These are phyloP conservation scores for Nycticebus coucang DNA, from an alignment of 2,113 vertebrate genomes.

Conservation along the genomic window DNA sequence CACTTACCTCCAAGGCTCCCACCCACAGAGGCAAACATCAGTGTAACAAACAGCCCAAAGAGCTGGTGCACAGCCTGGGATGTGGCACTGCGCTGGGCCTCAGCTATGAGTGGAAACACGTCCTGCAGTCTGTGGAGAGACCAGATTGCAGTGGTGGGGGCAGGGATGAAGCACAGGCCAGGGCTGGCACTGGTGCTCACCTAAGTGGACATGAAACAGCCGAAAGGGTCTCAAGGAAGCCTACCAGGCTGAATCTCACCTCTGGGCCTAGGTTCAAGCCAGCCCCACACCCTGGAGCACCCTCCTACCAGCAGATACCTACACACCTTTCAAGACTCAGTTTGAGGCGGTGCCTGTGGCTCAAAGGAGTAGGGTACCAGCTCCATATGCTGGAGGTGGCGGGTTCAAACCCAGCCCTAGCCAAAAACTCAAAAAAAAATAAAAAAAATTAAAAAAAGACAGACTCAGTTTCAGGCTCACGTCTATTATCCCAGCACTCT, in stretches of 20 bases:
- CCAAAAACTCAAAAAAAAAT: too few relatives aligned
- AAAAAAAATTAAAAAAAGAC: too few relatives aligned
- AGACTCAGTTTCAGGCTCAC: neutral
- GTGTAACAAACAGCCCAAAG: slow-evolving; percentile 87
- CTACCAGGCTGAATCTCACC: neutral
- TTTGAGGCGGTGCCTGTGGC: neutral
- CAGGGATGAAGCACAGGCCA: rapidly evolving
- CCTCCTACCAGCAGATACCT: neutral
- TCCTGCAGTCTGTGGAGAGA: slow-evolving; percentile 83
- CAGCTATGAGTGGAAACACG: slow-evolving; percentile 86
- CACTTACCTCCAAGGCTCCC: slow-evolving; percentile 90
- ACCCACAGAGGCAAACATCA: slow-evolving; percentile 88
- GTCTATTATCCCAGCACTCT: too few relatives aligned
- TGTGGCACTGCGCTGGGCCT: rapidly evolving
- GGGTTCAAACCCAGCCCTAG: too few relatives aligned
- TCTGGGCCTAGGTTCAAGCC: neutral
- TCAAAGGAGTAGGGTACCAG: too few relatives aligned
- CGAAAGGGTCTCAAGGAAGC: neutral
- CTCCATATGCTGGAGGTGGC: too few relatives aligned
- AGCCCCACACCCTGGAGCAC: too few relatives aligned
- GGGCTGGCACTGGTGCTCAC: neutral
- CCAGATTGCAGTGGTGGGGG: rapidly evolving
- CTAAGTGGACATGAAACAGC: neutral
- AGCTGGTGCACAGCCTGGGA: slow-evolving; percentile 87
- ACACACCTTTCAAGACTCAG: neutral